phyloP scores from a whole-genome alignment of 2,888 invertebrate genomes.

The Drosophila quinaria region DNA sequence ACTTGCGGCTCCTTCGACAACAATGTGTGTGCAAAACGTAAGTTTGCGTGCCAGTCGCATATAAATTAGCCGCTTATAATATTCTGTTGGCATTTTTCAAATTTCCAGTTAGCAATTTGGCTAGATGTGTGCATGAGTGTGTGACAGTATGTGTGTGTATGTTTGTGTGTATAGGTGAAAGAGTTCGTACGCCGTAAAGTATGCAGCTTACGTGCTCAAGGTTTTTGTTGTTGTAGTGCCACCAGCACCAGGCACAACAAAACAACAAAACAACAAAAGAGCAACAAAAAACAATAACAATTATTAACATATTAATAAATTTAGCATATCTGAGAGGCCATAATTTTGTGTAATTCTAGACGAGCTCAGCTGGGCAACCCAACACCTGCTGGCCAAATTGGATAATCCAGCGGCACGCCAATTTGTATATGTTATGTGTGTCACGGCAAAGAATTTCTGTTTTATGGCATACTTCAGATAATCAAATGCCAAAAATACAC shows the following conservation, averaged over 20 bases:
- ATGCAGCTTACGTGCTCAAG: constrained; percentile 78
- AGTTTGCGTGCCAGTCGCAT: constrained; percentile 79
- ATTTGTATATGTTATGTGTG: constrained; percentile 9
- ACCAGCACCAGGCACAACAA: constrained; percentile 48
- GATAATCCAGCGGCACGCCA: constrained; percentile 55
- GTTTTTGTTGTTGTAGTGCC: constrained; percentile 39
- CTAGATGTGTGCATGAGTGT: constrained; percentile 19
- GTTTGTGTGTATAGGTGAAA: constrained; percentile 59
- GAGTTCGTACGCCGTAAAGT: constrained; percentile 80
- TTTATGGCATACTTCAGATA: constrained; percentile 46
- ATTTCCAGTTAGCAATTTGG: constrained; percentile 80
- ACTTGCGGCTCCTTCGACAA: constrained; percentile 36
- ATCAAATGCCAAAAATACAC: constrained; percentile 1
- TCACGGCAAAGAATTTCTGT: constrained; percentile 15
- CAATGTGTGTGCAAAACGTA: constrained; percentile 80
- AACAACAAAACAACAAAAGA: constrained; percentile 48
- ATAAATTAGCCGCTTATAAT: constrained; percentile 80
- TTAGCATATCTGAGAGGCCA: constrained; percentile 79
- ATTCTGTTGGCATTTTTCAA: constrained; percentile 81
- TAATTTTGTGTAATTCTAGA: constrained; percentile 79
- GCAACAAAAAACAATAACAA: constrained; percentile 62
- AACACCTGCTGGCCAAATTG: constrained; percentile 73
- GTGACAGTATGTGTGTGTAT: constrained; percentile 11
- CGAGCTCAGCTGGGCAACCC: constrained; percentile 61
- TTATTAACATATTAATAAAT: constrained; percentile 84